A percentile compares a stretch with the other conserved stretches of the same genome.
Conservation (phyloP, 2,113 vertebrate species). For the Andinoacara biseriatus region DNA sequence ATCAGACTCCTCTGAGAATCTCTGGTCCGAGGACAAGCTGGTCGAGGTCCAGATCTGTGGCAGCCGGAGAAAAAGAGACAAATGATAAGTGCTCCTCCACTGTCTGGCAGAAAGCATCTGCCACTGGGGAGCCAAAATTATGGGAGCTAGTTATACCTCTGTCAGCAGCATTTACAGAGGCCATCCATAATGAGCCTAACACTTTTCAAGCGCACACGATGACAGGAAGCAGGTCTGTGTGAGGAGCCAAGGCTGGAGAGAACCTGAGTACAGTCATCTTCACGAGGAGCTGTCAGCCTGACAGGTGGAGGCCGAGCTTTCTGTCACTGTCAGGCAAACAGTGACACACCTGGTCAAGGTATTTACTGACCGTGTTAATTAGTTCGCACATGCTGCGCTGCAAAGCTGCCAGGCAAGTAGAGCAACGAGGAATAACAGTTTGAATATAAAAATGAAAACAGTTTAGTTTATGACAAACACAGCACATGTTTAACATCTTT, state of each 20-base stretch:
- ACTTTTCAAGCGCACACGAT: slow-evolving; percentile 58
- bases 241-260: slow-evolving; percentile 60
- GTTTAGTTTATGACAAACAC: slow-evolving; percentile 59
- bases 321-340: slow-evolving; percentile 45
- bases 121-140: slow-evolving; percentile 74
- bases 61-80: slow-evolving; percentile 74
- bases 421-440: not conserved
- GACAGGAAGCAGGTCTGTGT: slow-evolving; percentile 53
- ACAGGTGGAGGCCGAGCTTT: slow-evolving; percentile 56
- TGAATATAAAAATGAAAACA: slow-evolving; percentile 23
- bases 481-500: slow-evolving; percentile 49
- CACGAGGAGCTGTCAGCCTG: slow-evolving; percentile 30
- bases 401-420: not conserved
- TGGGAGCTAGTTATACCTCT: slow-evolving; percentile 79
- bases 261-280: slow-evolving; percentile 46
- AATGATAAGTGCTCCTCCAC: slow-evolving; percentile 66
- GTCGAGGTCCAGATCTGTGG: slow-evolving; percentile 63
- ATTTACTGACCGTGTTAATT: slow-evolving; percentile 36
- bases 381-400: slow-evolving; percentile 8
- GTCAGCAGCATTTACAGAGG: slow-evolving; percentile 80
- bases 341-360: slow-evolving; percentile 17
- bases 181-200: slow-evolving; percentile 75
- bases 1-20: slow-evolving; percentile 57
- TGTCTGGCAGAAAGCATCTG: slow-evolving; percentile 80
- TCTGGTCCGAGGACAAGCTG: slow-evolving; percentile 50